Percentiles rank a stretch among this genome's conserved stretches.
phyloP scores from a whole-genome alignment of 2,113 vertebrate species.

The Hydropotes inermis region DNA sequence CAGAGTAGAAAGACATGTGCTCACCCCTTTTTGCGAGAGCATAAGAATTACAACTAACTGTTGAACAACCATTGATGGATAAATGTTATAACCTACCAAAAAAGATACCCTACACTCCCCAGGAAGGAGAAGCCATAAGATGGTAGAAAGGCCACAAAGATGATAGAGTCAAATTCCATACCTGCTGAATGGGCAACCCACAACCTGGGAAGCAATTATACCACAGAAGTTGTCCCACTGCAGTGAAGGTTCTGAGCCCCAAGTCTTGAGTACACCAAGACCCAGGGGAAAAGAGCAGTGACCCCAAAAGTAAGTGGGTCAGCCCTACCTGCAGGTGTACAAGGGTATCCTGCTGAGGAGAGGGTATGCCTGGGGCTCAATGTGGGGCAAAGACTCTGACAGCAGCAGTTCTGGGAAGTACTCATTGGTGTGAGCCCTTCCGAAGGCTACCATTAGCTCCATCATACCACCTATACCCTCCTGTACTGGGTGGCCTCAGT shows the following conservation, averaged over 20 bases:
- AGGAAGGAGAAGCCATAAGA: neutral
- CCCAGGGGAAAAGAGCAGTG: neutral
- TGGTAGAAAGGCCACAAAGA: neutral
- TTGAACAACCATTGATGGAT: neutral
- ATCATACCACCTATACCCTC: neutral
- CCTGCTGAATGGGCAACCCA: neutral
- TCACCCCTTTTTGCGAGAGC: neutral
- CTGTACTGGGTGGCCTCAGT: neutral
- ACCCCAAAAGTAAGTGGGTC: neutral
- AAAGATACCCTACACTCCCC: neutral
- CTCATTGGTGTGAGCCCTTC: neutral
- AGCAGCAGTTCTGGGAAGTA: neutral
- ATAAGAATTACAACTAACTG: neutral
- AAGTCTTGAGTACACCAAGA: neutral
- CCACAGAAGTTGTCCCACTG: neutral
- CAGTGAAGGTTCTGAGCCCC: neutral
- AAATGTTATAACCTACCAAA: neutral
- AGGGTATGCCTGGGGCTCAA: neutral
- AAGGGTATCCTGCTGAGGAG: neutral
- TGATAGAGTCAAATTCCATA: neutral
- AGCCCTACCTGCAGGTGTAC: neutral
- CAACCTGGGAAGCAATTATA: neutral
- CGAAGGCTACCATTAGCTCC: neutral
- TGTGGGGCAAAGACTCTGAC: neutral
- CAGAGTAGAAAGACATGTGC: neutral